phyloP scores from a whole-genome alignment of 2,113 vertebrate genomes.

The Alexandromys fortis region DNA sequence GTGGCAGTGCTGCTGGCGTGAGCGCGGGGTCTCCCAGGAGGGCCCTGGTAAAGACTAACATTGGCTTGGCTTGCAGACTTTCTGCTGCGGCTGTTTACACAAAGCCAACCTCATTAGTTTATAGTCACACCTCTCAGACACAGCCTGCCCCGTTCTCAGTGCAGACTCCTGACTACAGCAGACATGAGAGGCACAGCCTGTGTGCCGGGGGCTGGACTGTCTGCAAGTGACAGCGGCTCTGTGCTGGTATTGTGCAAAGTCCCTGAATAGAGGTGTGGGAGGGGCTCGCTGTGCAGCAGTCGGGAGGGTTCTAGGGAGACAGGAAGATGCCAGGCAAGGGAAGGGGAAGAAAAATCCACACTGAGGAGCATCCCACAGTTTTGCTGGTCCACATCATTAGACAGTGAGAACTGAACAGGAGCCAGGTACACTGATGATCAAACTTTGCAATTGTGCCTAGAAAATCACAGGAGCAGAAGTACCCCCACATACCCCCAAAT shows the following conservation, averaged over 20 bases:
- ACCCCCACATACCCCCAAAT: neutral
- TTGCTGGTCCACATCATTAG: neutral
- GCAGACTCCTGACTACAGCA: neutral
- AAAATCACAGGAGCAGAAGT: neutral
- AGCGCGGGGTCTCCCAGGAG: conserved; percentile 70
- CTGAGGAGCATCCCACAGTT: neutral
- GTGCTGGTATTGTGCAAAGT: neutral
- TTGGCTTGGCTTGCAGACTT: conserved; percentile 62
- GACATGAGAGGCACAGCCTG: conserved; percentile 38
- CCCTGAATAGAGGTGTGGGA: neutral
- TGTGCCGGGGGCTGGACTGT: neutral
- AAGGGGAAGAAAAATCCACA: neutral
- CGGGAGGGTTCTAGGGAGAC: neutral
- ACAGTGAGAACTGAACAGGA: neutral
- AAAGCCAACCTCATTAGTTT: conserved; percentile 77
- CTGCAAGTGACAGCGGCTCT: neutral
- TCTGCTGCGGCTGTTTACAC: conserved; percentile 73
- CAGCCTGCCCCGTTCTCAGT: conserved; percentile 42
- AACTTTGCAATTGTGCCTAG: neutral
- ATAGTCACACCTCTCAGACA: conserved; percentile 75
- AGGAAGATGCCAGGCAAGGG: neutral
- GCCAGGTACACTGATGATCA: neutral
- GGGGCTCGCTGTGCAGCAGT: neutral
- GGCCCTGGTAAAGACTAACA: conserved; percentile 60
- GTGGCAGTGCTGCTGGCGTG: conserved; percentile 45